Evolutionary conservation across 2,113 vertebrate genomes (phyloP).

Genomic region (Pachypanchax playfairii): DNA sequence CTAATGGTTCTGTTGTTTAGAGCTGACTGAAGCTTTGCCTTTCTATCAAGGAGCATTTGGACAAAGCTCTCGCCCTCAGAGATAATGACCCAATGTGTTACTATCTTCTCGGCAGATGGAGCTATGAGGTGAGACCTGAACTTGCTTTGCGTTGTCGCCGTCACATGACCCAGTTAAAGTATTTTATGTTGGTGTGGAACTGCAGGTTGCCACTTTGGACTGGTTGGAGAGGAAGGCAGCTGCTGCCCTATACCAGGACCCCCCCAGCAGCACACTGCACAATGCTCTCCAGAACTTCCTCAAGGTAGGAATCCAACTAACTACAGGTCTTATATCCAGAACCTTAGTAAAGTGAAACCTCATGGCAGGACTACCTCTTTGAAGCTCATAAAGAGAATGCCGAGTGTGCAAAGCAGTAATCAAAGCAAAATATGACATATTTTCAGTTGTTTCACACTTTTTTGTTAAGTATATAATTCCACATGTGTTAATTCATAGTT

Average conservation of each 20-base stretch:
- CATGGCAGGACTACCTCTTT: too few species aligned
- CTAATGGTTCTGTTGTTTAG: not conserved
- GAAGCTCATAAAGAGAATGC: too few species aligned
- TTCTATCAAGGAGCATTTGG: slow-evolving; percentile 73
- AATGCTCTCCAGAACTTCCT: slow-evolving; percentile 91
- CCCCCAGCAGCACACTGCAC: slow-evolving; percentile 83
- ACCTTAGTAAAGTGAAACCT: too few species aligned
- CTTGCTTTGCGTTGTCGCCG: not conserved
- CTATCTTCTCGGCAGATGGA: slow-evolving; percentile 80
- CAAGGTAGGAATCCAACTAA: slow-evolving; percentile 73
- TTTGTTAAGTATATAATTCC: too few species aligned
- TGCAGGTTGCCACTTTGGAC: slow-evolving; percentile 85
- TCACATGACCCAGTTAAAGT: not conserved
- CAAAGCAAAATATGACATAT: too few species aligned
- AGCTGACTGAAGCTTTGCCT: too few species aligned
- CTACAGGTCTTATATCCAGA: too few species aligned
- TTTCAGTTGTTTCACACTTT: too few species aligned
- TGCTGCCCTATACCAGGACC: slow-evolving; percentile 83
- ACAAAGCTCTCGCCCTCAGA: slow-evolving; percentile 66
- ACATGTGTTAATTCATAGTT: too few species aligned
- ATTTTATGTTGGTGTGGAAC: not conserved
- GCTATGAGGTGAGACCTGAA: slow-evolving; percentile 71
- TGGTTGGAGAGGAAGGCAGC: slow-evolving; percentile 91
- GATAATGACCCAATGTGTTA: slow-evolving; percentile 75
- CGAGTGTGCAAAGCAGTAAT: too few species aligned